Percentiles rank a stretch among this genome's conserved stretches.
Conservation (phyloP, 37 sponge, comb jelly and placozoan genomes). For the Axinella damicornis region DNA sequence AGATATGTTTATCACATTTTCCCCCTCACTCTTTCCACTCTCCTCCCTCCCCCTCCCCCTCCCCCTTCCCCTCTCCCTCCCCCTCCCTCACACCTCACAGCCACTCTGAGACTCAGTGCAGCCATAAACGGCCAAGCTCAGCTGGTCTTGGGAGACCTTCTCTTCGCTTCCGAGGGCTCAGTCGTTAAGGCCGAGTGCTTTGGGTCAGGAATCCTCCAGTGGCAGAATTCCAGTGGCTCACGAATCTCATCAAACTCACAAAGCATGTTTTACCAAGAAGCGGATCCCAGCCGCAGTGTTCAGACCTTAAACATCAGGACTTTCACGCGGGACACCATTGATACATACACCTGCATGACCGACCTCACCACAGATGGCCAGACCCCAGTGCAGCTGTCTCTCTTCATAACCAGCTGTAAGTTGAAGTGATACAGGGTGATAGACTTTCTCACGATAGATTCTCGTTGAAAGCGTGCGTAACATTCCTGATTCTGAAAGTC, state of each 20-base stretch:
- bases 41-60: background rate
- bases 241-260: background rate
- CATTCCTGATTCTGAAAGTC: too few relatives aligned
- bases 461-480: background rate
- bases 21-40: background rate
- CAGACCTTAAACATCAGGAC: background rate
- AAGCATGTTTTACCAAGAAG: too few relatives aligned
- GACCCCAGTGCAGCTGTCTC: too few relatives aligned
- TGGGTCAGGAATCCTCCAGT: background rate
- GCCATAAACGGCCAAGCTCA: background rate
- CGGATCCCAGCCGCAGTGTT: too few relatives aligned
- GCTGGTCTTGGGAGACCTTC: background rate
- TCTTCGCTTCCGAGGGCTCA: background rate
- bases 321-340: background rate
- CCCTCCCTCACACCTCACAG: background rate
- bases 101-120: background rate
- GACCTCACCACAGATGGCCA: background rate
- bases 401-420: slow-evolving; percentile 38
- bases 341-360: background rate
- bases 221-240: background rate
- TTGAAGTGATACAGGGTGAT: background rate
- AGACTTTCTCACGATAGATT: background rate
- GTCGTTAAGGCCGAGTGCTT: background rate
- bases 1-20: background rate
- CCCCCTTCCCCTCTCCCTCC: background rate